Base-by-base conservation (phyloP, 1,140 invertebrate genomes). In the Brachionus rubens region DNA sequence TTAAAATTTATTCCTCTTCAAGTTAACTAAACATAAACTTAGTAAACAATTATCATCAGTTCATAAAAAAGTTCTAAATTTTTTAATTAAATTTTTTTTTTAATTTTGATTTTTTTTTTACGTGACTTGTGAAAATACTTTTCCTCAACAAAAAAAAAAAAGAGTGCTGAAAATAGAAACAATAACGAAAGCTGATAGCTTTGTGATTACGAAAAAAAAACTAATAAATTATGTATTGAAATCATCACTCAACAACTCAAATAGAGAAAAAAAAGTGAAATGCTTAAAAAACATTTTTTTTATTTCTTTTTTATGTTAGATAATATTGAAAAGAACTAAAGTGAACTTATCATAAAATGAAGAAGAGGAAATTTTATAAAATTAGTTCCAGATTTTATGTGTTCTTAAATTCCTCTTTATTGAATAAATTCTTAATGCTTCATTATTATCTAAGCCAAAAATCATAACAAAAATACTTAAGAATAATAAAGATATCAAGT, bases 171-270 rank as follows among this genome's bases (percentile, higher is more conserved):
- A 3, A 36, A 36, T 5, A 5, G 3, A 36, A 36, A 36, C 4
- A 9, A 36, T 3, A 36, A 36, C 33, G 33, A 48, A 48, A 48
- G 19, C 30, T 36, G 19, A 36, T 36, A 41, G 54, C 54, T 33
- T 12, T 10, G 36, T 33, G 54, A 59, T 59, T 59, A 59, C 54
- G 36, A 46, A 14, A 7, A 7, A 43, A 40, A 65, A 43, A 65
- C 36, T 65, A 65, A 65, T 65, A 65, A 65, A 65, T 65, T 65
- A 65, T 65, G 59, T 43, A 65, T 65, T 65, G 24, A 36, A 59
- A 59, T 59, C 36, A 24, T 59, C 30, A 59, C 30, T 59, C 24
- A 33, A 28, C 1, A 43, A 48, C n/a, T n/a, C n/a, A 28, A 54
- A 28, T 36, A 19, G 3, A 36, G 19, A 65, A 19, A 65, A 65